A percentile compares a stretch with the other conserved stretches of the same genome.
These are phyloP conservation scores for Mylabris sibirica DNA, from an alignment of 2,888 invertebrate genomes.

Conservation along the genomic window DNA sequence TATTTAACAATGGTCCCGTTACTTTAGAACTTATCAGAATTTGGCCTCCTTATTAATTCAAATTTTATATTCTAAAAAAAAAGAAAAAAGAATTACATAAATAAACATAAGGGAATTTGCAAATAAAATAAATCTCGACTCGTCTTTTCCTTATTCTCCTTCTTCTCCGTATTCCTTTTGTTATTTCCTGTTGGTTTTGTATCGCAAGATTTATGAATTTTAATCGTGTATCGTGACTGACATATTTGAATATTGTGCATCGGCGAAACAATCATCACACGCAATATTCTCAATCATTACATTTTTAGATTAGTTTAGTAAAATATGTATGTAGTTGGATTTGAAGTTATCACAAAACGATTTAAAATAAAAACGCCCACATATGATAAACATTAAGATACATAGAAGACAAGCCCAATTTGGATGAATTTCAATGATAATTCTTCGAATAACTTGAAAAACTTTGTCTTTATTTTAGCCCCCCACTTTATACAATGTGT, in stretches of 20 bases:
- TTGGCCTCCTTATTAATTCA: no score
- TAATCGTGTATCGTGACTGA: conserved; percentile 4
- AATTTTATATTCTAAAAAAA: no score
- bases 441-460: no score
- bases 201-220: conserved; percentile 7
- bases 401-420: background rate
- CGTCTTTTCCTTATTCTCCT: background rate
- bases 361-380: background rate
- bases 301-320: background rate
- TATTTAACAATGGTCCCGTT: no score
- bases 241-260: conserved; percentile 8
- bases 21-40: no score
- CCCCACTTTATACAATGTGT: background rate
- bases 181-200: conserved; percentile 3
- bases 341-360: no score
- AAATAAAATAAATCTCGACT: background rate
- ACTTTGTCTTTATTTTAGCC: no score
- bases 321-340: background rate
- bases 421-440: background rate
- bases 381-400: background rate
- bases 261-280: background rate
- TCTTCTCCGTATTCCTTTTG: background rate
- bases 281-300: background rate
- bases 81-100: background rate
- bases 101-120: background rate